These are phyloP conservation scores for Strix uralensis DNA, from an alignment of 2,113 vertebrate genomes.

Conservation along the genomic window DNA sequence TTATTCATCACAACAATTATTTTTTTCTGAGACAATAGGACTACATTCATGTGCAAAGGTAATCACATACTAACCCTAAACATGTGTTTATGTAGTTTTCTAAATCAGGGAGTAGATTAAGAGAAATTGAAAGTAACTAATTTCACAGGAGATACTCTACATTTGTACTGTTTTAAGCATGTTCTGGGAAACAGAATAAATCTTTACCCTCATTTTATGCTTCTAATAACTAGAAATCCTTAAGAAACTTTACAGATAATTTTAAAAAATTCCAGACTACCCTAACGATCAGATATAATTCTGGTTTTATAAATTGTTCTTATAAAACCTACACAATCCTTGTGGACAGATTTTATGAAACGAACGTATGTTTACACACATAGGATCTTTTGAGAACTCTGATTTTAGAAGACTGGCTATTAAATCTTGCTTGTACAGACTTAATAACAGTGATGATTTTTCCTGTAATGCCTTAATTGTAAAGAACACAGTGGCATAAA, in stretches of 20 bases:
- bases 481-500: neutral
- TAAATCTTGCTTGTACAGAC: neutral
- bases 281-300: neutral
- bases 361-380: fast-evolving
- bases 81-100: neutral
- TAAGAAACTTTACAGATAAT: neutral
- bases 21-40: neutral
- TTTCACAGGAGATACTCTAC: neutral
- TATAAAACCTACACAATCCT: neutral
- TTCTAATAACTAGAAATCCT: neutral
- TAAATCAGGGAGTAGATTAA: neutral
- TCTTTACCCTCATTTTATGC: neutral
- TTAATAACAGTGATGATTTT: neutral
- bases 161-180: neutral
- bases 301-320: neutral
- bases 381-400: neutral
- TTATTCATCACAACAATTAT: neutral
- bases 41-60: neutral
- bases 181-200: neutral
- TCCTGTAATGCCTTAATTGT: neutral
- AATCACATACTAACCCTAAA: neutral
- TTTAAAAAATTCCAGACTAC: neutral
- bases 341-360: neutral
- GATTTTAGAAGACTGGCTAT: neutral
- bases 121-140: neutral